These are phyloP conservation scores for Diprion similis DNA, from an alignment of 1,140 invertebrate genomes.

Conservation along the genomic window DNA sequence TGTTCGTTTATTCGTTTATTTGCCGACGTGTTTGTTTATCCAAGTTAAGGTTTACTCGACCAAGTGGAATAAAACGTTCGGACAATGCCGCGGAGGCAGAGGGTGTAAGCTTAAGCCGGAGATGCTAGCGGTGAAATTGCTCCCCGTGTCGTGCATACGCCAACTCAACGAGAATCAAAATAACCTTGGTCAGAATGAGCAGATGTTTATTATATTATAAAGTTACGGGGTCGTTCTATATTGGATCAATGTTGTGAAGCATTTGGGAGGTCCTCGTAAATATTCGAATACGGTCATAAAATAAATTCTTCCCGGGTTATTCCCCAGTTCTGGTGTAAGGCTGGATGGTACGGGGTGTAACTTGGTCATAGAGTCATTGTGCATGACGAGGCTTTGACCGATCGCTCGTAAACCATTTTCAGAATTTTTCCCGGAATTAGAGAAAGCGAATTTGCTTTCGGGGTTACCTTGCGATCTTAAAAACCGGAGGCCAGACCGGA, in stretches of 20 bases:
- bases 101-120: too few species aligned
- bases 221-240: not conserved
- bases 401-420: conserved; percentile 44
- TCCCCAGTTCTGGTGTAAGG: not conserved
- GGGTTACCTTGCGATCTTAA: not conserved
- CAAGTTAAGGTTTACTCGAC: not conserved
- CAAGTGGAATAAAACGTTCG: not conserved
- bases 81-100: not conserved
- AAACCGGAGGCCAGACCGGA: not conserved
- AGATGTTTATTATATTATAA: not conserved
- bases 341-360: conserved; percentile 25
- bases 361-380: conserved; percentile 39
- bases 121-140: too few species aligned
- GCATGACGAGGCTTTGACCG: conserved; percentile 47
- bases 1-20: not conserved
- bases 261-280: conserved; percentile 1
- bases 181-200: not conserved
- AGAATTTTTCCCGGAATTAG: conserved; percentile 38
- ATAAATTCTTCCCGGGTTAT: conserved; percentile 24
- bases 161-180: not conserved
- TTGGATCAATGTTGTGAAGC: not conserved
- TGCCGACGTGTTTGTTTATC: not conserved
- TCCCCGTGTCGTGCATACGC: not conserved
- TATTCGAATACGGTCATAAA: conserved; percentile 35
- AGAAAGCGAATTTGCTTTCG: conserved; percentile 24